These are phyloP conservation scores for Premnoplex brunnescens DNA, from an alignment of 2,797 vertebrate genomes.

Conservation along the genomic window DNA sequence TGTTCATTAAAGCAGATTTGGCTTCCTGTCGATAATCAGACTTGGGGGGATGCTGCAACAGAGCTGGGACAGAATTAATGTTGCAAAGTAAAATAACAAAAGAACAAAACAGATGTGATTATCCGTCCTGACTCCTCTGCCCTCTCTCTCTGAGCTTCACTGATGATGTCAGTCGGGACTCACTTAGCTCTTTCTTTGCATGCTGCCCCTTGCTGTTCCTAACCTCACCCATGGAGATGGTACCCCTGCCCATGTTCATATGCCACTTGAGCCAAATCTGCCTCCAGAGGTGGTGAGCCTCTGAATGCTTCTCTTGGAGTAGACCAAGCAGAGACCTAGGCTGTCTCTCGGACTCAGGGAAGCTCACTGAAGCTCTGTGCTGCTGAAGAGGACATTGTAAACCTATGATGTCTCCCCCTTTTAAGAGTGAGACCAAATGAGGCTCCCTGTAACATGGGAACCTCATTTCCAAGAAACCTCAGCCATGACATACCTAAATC, in stretches of 20 bases:
- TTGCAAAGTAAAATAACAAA: background rate
- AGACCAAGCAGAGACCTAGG: background rate
- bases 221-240: background rate
- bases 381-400: background rate
- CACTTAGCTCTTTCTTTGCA: background rate
- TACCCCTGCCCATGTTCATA: background rate
- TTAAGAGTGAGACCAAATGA: background rate
- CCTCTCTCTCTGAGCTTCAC: background rate
- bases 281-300: background rate
- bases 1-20: background rate
- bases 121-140: background rate
- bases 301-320: background rate
- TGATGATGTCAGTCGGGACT: fast-evolving
- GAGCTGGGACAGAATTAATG: background rate
- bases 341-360: background rate
- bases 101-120: background rate
- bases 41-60: background rate
- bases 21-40: background rate
- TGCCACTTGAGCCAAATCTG: background rate
- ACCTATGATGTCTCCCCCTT: background rate
- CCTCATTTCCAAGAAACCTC: background rate
- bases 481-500: background rate
- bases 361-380: background rate
- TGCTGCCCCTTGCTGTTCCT: background rate
- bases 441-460: background rate